phyloP scores from a whole-genome alignment of 1,140 invertebrate species.

The Triops longicaudatus region DNA sequence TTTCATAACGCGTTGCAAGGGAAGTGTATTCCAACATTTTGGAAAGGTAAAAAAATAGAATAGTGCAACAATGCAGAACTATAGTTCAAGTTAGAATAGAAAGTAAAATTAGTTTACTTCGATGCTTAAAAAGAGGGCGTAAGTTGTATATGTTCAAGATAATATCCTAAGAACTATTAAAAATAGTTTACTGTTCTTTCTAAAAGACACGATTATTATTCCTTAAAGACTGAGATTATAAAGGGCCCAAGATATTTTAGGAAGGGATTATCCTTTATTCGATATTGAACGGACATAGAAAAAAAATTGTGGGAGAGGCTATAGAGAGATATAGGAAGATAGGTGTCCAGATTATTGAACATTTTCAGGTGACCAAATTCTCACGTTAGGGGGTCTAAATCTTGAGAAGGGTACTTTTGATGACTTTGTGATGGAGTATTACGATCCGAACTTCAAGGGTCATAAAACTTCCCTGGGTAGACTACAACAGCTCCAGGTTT shows the following conservation, averaged over 20 bases:
- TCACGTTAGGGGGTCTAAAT: conserved; percentile 5
- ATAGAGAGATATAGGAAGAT: neutral
- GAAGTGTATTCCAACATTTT: no score
- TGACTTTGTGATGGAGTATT: conserved; percentile 12
- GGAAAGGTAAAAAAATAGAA: no score
- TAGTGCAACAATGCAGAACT: no score
- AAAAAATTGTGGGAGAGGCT: neutral
- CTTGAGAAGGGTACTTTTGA: neutral
- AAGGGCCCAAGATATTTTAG: neutral
- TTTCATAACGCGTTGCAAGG: no score
- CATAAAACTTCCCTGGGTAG: neutral
- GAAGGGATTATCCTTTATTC: neutral
- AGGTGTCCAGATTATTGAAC: neutral
- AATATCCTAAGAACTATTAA: no score
- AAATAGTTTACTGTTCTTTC: no score
- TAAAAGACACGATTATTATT: no score
- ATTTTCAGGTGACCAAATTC: conserved; percentile 10
- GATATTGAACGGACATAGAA: neutral
- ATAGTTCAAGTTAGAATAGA: no score
- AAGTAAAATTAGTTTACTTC: no score
- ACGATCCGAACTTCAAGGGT: neutral
- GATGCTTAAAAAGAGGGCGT: no score
- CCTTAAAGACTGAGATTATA: neutral
- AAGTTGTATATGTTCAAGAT: no score
- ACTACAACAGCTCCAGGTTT: neutral